Evolutionary conservation across 2,888 invertebrate species (phyloP).

Genomic region (Linyphia triangularis): DNA sequence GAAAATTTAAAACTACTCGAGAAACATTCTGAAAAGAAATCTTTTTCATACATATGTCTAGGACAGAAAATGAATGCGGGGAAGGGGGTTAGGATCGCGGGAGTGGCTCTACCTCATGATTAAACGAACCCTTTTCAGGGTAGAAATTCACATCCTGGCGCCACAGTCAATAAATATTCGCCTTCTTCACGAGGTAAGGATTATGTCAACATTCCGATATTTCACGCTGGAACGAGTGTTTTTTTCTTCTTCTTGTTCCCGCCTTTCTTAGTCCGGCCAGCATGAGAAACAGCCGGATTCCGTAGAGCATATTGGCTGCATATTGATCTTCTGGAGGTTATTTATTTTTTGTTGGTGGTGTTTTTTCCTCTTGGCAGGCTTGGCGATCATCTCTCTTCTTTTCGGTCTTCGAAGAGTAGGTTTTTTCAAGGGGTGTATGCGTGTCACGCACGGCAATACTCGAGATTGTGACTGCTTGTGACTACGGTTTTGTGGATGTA

Average conservation of each 20-base stretch:
- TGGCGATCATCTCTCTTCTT: neutral
- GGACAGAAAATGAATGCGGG: neutral
- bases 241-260: neutral
- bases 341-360: neutral
- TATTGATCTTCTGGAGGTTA: constrained; percentile 31
- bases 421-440: neutral
- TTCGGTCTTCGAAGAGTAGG: neutral
- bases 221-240: constrained; percentile 42
- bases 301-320: constrained; percentile 47
- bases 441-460: neutral
- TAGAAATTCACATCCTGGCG: neutral
- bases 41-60: neutral
- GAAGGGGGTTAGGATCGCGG: neutral
- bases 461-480: too few species aligned
- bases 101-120: neutral
- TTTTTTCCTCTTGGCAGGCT: neutral
- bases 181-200: constrained; percentile 1
- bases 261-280: neutral
- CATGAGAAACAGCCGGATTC: constrained; percentile 23
- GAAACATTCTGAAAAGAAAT: neutral
- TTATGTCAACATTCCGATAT: constrained; percentile 51
- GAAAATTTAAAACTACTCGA: neutral
- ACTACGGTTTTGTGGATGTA: too few species aligned
- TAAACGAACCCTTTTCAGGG: constrained; percentile 25
- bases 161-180: constrained; percentile 22